phyloP scores from a whole-genome alignment of 2,888 invertebrate species.

The Copidosoma aretas region DNA sequence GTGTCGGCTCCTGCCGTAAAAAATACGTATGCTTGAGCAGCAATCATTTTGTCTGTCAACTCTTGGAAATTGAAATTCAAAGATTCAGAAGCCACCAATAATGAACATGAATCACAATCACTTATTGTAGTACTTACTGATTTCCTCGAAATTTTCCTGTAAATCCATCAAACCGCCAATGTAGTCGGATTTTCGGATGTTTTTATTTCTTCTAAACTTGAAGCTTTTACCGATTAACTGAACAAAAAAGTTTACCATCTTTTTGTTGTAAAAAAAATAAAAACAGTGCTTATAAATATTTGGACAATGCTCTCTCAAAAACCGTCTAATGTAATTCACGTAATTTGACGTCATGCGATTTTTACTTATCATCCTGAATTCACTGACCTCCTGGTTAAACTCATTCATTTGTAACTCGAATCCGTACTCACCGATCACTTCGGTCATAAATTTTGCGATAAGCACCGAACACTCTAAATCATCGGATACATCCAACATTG shows the following conservation, averaged over 20 bases:
- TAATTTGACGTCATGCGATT: slow-evolving; percentile 27
- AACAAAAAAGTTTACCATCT: slow-evolving; percentile 49
- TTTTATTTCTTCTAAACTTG: slow-evolving; percentile 52
- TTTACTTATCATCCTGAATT: slow-evolving; percentile 58
- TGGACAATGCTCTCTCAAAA: slow-evolving; percentile 6
- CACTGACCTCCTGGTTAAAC: slow-evolving; percentile 51
- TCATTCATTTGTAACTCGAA: slow-evolving; percentile 62
- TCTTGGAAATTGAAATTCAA: no score
- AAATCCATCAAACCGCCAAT: slow-evolving; percentile 58
- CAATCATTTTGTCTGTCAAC: neutral
- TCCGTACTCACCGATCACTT: slow-evolving; percentile 62
- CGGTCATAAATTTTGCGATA: slow-evolving; percentile 60
- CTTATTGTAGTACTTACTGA: no score
- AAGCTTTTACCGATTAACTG: slow-evolving; percentile 50
- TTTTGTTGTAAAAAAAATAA: slow-evolving; percentile 41
- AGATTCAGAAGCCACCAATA: no score
- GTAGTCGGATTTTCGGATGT: slow-evolving; percentile 59
- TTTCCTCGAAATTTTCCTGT: slow-evolving; percentile 25
- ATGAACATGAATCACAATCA: no score
- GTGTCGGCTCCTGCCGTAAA: neutral
- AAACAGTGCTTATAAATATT: neutral
- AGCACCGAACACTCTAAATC: slow-evolving; percentile 52
- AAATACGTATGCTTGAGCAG: slow-evolving; percentile 1
- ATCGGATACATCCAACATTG: slow-evolving; percentile 12
- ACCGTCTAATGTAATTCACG: slow-evolving; percentile 9